Evolutionary conservation across 2,888 invertebrate species (phyloP).

Genomic region (Drosophila infuscata): DNA sequence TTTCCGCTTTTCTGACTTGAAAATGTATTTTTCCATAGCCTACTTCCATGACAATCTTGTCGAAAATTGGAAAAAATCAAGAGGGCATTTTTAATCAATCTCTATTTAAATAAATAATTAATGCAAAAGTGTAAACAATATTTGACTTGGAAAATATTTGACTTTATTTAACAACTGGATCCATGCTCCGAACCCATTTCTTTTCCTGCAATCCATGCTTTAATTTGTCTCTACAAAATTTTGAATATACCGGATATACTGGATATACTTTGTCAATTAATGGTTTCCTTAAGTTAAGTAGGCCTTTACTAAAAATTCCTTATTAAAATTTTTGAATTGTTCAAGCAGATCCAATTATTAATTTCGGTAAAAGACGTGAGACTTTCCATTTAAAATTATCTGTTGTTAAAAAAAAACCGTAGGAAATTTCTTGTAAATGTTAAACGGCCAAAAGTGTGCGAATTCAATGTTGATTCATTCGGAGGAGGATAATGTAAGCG

Average conservation of each 20-base stretch:
- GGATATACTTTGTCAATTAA: background rate
- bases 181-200: too few species aligned
- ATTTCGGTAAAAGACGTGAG: conserved; percentile 71
- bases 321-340: conserved; percentile 32
- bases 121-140: background rate
- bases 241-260: too few species aligned
- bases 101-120: background rate
- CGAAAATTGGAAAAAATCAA: background rate
- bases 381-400: conserved; percentile 67
- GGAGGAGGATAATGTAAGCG: conserved; percentile 35
- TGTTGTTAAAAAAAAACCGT: conserved; percentile 54
- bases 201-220: background rate
- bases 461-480: conserved; percentile 62
- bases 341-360: conserved; percentile 35
- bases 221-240: background rate
- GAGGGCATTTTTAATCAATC: background rate
- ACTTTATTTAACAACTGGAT: background rate
- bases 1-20: background rate
- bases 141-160: background rate
- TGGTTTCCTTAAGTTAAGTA: conserved; percentile 29
- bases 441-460: conserved; percentile 26
- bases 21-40: conserved; percentile 8
- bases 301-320: conserved; percentile 40
- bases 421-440: conserved; percentile 57
- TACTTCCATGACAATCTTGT: conserved; percentile 16